These are phyloP conservation scores for Falco punctatus DNA, from an alignment of 2,113 vertebrate species.

Conservation along the genomic window DNA sequence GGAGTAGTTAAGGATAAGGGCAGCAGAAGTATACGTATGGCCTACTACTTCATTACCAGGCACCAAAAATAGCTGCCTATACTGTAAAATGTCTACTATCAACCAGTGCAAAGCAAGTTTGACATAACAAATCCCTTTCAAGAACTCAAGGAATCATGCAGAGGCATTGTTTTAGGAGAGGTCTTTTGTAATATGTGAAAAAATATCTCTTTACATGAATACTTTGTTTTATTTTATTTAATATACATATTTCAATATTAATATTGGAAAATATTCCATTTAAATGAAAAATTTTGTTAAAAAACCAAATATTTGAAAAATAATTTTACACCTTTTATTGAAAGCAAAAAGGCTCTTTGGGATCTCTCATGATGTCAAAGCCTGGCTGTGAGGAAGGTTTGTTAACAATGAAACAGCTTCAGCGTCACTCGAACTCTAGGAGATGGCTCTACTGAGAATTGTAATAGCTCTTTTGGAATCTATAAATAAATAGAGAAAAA, in stretches of 20 bases:
- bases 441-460: background rate
- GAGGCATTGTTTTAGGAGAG: background rate
- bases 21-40: background rate
- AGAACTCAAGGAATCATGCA: background rate
- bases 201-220: background rate
- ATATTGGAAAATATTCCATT: too few species aligned
- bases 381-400: background rate
- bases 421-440: background rate
- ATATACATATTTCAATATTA: too few species aligned
- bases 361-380: background rate
- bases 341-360: background rate
- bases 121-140: background rate
- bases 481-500: background rate
- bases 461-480: background rate
- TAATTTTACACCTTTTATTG: background rate
- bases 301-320: slow-evolving; percentile 7
- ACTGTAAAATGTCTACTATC: background rate
- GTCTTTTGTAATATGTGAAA: background rate
- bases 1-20: background rate
- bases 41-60: background rate
- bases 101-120: background rate
- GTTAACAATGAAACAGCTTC: background rate
- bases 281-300: background rate
- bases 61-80: background rate
- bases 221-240: too few species aligned